A percentile compares a stretch with the other conserved stretches of the same genome.
Conservation (phyloP, 2,888 invertebrate species). For the Uloborus plumipes region DNA sequence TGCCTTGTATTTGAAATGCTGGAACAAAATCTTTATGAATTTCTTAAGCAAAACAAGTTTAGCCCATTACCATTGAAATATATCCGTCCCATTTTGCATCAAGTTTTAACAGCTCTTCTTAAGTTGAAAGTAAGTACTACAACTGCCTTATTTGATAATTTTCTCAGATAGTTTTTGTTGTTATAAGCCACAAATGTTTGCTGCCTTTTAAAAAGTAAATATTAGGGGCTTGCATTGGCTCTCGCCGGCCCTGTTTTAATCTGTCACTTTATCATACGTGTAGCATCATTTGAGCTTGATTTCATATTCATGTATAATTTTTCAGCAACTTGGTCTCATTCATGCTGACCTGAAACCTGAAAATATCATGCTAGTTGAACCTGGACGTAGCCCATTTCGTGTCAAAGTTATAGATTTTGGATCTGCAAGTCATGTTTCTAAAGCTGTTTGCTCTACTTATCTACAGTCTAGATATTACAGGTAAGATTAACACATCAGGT, state of each 20-base stretch:
- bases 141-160: not conserved
- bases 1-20: slow-evolving; percentile 99
- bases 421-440: slow-evolving; percentile 98
- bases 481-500: slow-evolving; percentile 15
- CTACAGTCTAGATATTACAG: slow-evolving; percentile 90
- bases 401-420: slow-evolving; percentile 99
- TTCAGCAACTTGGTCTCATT: slow-evolving; percentile 95
- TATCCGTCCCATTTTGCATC: slow-evolving; percentile 98
- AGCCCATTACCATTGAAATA: slow-evolving; percentile 97
- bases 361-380: slow-evolving; percentile 99
- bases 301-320: not conserved
- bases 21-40: slow-evolving; percentile 99
- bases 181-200: not conserved
- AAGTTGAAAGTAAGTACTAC: slow-evolving; percentile 83
- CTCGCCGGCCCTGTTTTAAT: no score
- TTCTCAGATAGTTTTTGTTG: not conserved
- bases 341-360: slow-evolving; percentile 99
- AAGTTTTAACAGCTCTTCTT: slow-evolving; percentile 86
- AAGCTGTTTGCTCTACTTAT: slow-evolving; percentile 99
- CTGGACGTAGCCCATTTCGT: slow-evolving; percentile 95
- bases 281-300: no score
- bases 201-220: no score
- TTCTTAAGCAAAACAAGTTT: slow-evolving; percentile 99
- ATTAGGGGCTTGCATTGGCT: no score
- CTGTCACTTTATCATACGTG: no score